These are phyloP conservation scores for Nibea coibor DNA, from an alignment of 2,113 vertebrate genomes.

Conservation along the genomic window DNA sequence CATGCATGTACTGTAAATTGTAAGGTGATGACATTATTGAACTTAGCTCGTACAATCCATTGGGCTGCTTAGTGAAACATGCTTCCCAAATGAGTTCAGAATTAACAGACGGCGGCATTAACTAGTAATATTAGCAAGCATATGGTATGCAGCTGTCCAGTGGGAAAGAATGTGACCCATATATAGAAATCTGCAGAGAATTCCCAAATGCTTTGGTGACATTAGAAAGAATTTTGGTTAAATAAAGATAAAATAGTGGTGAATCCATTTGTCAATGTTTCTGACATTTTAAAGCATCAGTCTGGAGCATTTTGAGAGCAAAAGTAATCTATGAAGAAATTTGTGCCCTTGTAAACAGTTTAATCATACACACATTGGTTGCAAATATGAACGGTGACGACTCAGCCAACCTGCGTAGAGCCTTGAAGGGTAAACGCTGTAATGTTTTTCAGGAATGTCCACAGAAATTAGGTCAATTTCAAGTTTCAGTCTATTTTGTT, in stretches of 20 bases:
- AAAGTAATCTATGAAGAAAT: too few relatives aligned
- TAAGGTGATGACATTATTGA: conserved; percentile 5
- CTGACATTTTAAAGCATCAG: too few relatives aligned
- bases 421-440: too few relatives aligned
- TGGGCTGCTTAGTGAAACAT: background rate
- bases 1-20: background rate
- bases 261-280: background rate
- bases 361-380: too few relatives aligned
- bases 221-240: background rate
- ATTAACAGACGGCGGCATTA: conserved; percentile 14
- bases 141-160: background rate
- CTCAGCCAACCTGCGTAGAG: too few relatives aligned
- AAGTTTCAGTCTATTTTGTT: background rate
- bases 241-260: background rate
- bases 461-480: too few relatives aligned
- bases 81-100: conserved; percentile 11
- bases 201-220: background rate
- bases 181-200: background rate
- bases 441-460: too few relatives aligned
- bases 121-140: conserved; percentile 12
- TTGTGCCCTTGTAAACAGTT: too few relatives aligned
- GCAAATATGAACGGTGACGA: too few relatives aligned
- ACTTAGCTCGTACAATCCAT: background rate
- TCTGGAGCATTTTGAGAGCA: too few relatives aligned
- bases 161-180: background rate